Percentiles rank a stretch among this genome's conserved stretches.
Evolutionary conservation across 53 echinoderm and acorn worm species (phyloP).

Genomic region (Zoroaster sp.): DNA sequence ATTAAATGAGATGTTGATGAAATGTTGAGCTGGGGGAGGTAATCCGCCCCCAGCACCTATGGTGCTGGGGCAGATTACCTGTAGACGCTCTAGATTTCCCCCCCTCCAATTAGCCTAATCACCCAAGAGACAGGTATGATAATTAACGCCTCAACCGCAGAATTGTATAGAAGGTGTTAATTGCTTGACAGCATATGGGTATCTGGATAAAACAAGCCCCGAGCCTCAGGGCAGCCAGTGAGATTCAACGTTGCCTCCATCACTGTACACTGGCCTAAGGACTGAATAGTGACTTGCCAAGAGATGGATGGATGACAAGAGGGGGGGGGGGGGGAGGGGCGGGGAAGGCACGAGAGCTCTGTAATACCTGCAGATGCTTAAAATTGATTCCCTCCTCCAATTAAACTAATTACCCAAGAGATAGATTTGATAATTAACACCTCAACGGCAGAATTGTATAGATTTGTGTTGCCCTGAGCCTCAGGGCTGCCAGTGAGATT

Average conservation of each 20-base stretch:
- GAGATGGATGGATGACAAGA: too few relatives aligned
- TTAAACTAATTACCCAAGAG: background rate
- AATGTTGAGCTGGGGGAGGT: background rate
- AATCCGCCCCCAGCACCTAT: background rate
- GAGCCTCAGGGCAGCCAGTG: background rate
- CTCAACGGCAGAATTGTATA: background rate
- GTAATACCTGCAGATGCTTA: background rate
- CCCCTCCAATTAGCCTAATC: background rate
- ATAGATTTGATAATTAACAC: background rate
- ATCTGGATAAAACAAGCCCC: background rate
- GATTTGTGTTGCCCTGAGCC: background rate
- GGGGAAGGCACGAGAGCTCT: too few relatives aligned
- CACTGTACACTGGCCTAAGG: too few relatives aligned
- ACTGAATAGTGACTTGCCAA: too few relatives aligned
- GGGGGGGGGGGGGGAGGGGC: too few relatives aligned
- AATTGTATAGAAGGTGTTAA: background rate
- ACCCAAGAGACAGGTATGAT: background rate
- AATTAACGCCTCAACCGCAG: background rate
- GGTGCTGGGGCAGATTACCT: background rate
- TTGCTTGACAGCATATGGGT: background rate
- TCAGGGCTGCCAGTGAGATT: background rate
- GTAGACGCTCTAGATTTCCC: background rate
- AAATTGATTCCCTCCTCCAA: background rate
- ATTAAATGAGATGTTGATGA: background rate
- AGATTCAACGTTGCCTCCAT: too few relatives aligned